These are phyloP conservation scores for Oligia strigilis DNA, from an alignment of 2,888 invertebrate genomes.

Conservation along the genomic window DNA sequence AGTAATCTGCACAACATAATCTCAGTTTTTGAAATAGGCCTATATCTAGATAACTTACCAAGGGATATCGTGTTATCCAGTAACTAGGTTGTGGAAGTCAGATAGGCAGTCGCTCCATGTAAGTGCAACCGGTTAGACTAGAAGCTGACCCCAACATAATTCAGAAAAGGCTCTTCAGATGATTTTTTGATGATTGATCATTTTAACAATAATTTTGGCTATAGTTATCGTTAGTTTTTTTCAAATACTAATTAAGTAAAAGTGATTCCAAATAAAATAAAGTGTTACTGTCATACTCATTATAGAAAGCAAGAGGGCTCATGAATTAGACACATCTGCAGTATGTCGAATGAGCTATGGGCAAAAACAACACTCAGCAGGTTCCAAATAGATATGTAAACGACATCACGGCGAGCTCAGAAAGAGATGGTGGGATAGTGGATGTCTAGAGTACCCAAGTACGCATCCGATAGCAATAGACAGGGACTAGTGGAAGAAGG, in stretches of 20 bases:
- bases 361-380: not conserved
- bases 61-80: not conserved
- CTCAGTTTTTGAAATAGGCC: not conserved
- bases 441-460: not conserved
- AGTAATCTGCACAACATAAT: not conserved
- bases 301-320: not conserved
- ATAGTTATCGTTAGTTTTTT: not conserved
- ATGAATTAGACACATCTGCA: not conserved
- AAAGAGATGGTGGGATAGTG: not conserved
- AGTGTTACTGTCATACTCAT: not conserved
- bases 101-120: not conserved
- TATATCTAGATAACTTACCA: not conserved
- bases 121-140: not conserved
- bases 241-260: not conserved
- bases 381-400: not conserved
- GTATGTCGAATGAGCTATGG: not conserved
- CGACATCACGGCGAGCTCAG: not conserved
- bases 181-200: not conserved
- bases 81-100: not conserved
- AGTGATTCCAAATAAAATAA: not conserved
- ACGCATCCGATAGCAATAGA: not conserved
- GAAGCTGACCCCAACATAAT: not conserved
- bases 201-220: not conserved
- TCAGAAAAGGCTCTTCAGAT: not conserved
- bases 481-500: not conserved